A percentile compares a stretch with the other conserved stretches of the same genome.
phyloP scores from a whole-genome alignment of 1,140 invertebrate species.

The Chelonus insularis region DNA sequence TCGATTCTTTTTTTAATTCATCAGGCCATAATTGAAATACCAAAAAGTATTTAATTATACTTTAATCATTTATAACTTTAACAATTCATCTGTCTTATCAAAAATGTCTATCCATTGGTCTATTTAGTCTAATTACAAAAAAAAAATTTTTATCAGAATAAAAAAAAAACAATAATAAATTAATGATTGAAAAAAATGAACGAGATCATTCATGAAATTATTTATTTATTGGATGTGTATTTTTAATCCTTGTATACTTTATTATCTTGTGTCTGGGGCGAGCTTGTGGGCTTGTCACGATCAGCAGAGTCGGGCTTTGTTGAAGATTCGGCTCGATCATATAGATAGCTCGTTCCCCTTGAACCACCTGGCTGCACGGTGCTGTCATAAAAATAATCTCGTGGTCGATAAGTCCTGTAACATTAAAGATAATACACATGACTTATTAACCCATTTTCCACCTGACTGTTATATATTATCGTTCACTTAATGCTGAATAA shows the following conservation, averaged over 20 bases:
- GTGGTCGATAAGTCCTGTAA: slow-evolving; percentile 50
- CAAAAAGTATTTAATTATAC: too few species aligned
- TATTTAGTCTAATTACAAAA: too few species aligned
- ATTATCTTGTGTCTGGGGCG: slow-evolving; percentile 47
- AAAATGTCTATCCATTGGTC: too few species aligned
- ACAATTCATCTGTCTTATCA: too few species aligned
- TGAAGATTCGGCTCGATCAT: slow-evolving; percentile 54
- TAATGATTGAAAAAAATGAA: neutral
- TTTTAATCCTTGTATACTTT: slow-evolving; percentile 51
- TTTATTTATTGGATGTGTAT: neutral
- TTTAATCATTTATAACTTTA: too few species aligned
- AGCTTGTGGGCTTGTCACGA: slow-evolving; percentile 48
- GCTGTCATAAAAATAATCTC: slow-evolving; percentile 57
- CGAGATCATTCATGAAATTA: neutral
- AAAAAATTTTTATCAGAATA: too few species aligned
- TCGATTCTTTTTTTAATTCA: too few species aligned
- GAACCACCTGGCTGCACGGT: slow-evolving; percentile 48
- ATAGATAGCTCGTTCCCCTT: slow-evolving; percentile 55
- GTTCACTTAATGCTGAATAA: too few species aligned
- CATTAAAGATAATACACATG: slow-evolving; percentile 22
- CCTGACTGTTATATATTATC: too few species aligned
- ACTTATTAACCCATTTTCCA: too few species aligned
- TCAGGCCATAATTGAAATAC: too few species aligned
- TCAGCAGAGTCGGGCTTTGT: slow-evolving; percentile 47
- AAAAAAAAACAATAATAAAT: neutral